These are phyloP conservation scores for Pseudomyrmex sp. DNA, from an alignment of 1,140 invertebrate species.

Conservation along the genomic window DNA sequence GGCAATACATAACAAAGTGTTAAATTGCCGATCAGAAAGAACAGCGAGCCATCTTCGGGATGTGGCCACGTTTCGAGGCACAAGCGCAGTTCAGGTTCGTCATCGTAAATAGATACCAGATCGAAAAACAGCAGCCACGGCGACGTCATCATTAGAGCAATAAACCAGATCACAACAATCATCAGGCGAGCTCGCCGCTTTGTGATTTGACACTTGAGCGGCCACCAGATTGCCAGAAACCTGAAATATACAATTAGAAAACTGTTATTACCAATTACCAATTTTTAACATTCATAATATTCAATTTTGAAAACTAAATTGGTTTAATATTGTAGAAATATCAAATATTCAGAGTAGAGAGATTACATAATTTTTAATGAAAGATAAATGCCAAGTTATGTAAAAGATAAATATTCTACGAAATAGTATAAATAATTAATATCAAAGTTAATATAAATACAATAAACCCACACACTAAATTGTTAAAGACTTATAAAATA, in stretches of 20 bases:
- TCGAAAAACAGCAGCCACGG: constrained; percentile 97
- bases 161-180: constrained; percentile 96
- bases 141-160: constrained; percentile 92
- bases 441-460: no score
- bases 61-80: constrained; percentile 95
- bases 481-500: no score
- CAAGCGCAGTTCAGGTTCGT: constrained; percentile 89
- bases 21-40: constrained; percentile 96
- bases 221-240: constrained; percentile 98
- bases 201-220: constrained; percentile 95
- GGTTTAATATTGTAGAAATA: no score
- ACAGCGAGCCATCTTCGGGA: constrained; percentile 91
- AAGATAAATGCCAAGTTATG: no score
- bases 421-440: no score
- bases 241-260: constrained; percentile 85
- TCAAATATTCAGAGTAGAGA: no score
- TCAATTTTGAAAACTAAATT: not conserved
- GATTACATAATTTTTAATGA: no score
- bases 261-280: not conserved
- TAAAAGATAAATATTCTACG: no score
- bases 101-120: constrained; percentile 90
- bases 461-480: no score
- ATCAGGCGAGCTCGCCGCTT: constrained; percentile 93
- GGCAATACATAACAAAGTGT: constrained; percentile 97
- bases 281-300: not conserved